Base-by-base conservation (phyloP, 2,797 vertebrate species). In the Neosilurus hyrtlii region DNA sequence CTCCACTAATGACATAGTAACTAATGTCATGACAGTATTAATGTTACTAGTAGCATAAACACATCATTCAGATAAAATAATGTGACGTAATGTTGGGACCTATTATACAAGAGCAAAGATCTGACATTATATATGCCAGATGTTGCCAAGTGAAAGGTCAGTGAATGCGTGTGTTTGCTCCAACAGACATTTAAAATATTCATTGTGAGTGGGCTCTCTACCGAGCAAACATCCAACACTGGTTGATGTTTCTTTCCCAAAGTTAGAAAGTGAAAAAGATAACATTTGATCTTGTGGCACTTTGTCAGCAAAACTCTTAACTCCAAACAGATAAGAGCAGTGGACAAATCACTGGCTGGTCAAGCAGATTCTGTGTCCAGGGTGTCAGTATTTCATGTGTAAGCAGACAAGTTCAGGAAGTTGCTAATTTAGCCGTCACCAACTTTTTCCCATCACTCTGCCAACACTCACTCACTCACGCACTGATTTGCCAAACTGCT, bases 321-420 rank as follows among this genome's bases (percentile, higher is more conserved):
- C 70, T 74, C 54, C 14, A 63, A 62, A 77, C 37, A 77, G 59
- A 63, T 51, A 77, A 63, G 9, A 35, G 73, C 26, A 2, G n/a
- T 49, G n/a, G 12, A 76, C 59, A 77, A 63, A n/a, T 77, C 75
- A 26, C 3, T 51, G 59, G 14, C 15, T 77, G 57, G 57, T 63
- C 35, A n/a, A n/a, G 74, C 35, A 76, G 75, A 62, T 51, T 62
- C 49, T 63, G 75, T 77, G 75, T 49, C 37, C n/a, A 26, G 75
- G 75, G 37, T 63, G 12, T 18, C 37, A 51, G 37, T 63, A 63
- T 77, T 77, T 77, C 75, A 77, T 51, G 15, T 63, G 59, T 4
- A 77, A 8, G 57, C 57, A 16, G 57, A 49, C 56, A 77, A 16
- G 56, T 62, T 49, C 74, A 77, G 57, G 59, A 77, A 77, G 37